These are phyloP conservation scores for Eucera pruinosa DNA, from an alignment of 2,888 invertebrate genomes.

Conservation along the genomic window DNA sequence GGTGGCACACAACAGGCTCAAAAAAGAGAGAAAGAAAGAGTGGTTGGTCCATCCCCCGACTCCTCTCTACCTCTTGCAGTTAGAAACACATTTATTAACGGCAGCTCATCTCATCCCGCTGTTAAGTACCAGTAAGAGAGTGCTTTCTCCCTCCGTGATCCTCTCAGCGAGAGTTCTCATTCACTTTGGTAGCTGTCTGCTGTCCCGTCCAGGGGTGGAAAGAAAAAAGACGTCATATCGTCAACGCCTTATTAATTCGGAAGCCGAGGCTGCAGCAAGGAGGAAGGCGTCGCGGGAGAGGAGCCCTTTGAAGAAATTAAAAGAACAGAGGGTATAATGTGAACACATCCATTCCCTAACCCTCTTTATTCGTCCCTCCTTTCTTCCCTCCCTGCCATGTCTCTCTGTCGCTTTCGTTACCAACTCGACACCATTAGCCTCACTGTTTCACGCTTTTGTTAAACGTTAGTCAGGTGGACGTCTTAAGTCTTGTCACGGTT, in stretches of 20 bases:
- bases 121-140: slow-evolving; percentile 70
- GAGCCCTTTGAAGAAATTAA: slow-evolving; percentile 83
- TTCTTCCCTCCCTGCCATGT: slow-evolving; percentile 1
- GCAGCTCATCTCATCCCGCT: slow-evolving; percentile 70
- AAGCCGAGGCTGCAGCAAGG: slow-evolving; percentile 61
- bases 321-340: slow-evolving; percentile 83
- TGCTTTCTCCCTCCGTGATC: slow-evolving; percentile 61
- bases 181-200: slow-evolving; percentile 79
- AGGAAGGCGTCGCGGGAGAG: slow-evolving; percentile 64
- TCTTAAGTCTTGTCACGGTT: slow-evolving; percentile 82
- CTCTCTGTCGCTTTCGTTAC: slow-evolving; percentile 25
- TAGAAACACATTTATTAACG: slow-evolving; percentile 82
- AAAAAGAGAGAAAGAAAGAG: slow-evolving; percentile 20
- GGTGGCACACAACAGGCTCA: slow-evolving; percentile 64
- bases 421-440: slow-evolving; percentile 67
- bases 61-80: slow-evolving; percentile 64
- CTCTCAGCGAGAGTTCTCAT: slow-evolving; percentile 76
- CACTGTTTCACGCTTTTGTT: slow-evolving; percentile 74
- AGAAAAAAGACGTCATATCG: slow-evolving; percentile 83
- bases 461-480: slow-evolving; percentile 82
- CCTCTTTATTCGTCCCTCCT: slow-evolving; percentile 33
- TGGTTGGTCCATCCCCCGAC: slow-evolving; percentile 20
- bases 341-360: slow-evolving; percentile 82
- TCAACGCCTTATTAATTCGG: slow-evolving; percentile 84
- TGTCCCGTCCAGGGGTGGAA: slow-evolving; percentile 72